Conservation (phyloP, 2,888 invertebrate species). For the Auanema freiburgensis region DNA sequence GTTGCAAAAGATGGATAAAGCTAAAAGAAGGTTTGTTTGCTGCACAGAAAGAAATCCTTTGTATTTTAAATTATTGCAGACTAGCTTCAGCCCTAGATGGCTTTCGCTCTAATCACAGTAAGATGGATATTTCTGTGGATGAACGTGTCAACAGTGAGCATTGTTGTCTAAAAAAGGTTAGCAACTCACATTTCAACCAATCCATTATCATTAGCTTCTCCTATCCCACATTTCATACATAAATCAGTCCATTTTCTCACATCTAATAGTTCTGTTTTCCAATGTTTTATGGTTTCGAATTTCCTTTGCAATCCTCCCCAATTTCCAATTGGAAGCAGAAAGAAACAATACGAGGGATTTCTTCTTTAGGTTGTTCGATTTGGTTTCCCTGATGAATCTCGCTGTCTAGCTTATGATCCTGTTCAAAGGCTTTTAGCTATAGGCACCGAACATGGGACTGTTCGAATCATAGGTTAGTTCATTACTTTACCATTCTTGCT, state of each 20-base stretch:
- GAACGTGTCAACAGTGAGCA: slow-evolving; percentile 52
- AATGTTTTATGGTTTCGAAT: slow-evolving; percentile 4
- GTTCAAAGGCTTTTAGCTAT: slow-evolving; percentile 94
- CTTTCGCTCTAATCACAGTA: slow-evolving; percentile 44
- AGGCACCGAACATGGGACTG: slow-evolving; percentile 73
- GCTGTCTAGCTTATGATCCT: slow-evolving; percentile 95
- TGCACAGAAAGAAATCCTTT: no score
- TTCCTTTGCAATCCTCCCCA: slow-evolving; percentile 2
- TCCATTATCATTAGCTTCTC: no score
- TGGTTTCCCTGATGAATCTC: slow-evolving; percentile 97
- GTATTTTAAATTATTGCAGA: slow-evolving; percentile 19
- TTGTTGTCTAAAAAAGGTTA: slow-evolving; percentile 48
- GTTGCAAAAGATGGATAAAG: slow-evolving; percentile 24
- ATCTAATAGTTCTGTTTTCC: slow-evolving; percentile 9
- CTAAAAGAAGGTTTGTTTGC: slow-evolving; percentile 25
- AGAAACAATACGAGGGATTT: background rate
- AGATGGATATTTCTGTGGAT: slow-evolving; percentile 45
- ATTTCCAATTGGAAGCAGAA: slow-evolving; percentile 4
- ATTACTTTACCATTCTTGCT: background rate
- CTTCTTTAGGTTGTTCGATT: slow-evolving; percentile 76
- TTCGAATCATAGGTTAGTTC: slow-evolving; percentile 32
- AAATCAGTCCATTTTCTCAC: no score
- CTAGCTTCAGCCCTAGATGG: slow-evolving; percentile 62
- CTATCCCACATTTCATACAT: no score
- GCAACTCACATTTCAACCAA: slow-evolving; percentile 5